A percentile compares a stretch with the other conserved stretches of the same genome.
Evolutionary conservation across 2,888 invertebrate species (phyloP).

Genomic region (Griposia aprilina): DNA sequence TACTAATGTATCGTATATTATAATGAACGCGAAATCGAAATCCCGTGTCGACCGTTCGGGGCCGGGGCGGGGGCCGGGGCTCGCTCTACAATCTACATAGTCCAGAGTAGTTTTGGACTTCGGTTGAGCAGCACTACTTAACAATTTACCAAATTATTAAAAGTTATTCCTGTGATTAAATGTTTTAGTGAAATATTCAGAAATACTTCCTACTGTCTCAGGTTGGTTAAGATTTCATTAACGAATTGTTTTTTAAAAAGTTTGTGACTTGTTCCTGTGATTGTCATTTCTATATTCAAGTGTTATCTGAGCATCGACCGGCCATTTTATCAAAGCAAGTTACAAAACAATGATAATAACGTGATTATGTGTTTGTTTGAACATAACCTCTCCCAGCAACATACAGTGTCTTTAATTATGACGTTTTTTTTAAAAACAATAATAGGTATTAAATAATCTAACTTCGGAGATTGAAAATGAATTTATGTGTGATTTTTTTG

Average conservation of each 20-base stretch:
- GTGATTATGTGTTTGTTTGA: neutral
- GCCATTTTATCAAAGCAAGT: neutral
- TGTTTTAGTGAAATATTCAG: neutral
- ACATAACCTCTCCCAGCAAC: neutral
- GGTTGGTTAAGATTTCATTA: constrained; percentile 11
- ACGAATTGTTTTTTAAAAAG: constrained; percentile 1
- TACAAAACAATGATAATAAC: neutral
- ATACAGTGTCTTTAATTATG: neutral
- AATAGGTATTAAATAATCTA: neutral
- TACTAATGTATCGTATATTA: too few relatives aligned
- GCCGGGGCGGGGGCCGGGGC: too few relatives aligned
- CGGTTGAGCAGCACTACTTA: neutral
- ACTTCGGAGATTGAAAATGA: neutral
- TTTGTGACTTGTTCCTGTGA: neutral
- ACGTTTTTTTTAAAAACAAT: neutral
- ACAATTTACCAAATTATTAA: neutral
- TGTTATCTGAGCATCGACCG: neutral
- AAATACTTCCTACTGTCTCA: neutral
- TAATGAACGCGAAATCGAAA: too few relatives aligned
- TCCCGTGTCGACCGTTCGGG: neutral
- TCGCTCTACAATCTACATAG: too few relatives aligned
- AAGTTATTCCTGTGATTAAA: neutral
- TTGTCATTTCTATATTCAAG: neutral
- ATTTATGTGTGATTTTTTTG: too few relatives aligned
- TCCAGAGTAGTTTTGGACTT: neutral